Conservation (phyloP, 2,113 vertebrate genomes). For the Sylvietta virens region DNA sequence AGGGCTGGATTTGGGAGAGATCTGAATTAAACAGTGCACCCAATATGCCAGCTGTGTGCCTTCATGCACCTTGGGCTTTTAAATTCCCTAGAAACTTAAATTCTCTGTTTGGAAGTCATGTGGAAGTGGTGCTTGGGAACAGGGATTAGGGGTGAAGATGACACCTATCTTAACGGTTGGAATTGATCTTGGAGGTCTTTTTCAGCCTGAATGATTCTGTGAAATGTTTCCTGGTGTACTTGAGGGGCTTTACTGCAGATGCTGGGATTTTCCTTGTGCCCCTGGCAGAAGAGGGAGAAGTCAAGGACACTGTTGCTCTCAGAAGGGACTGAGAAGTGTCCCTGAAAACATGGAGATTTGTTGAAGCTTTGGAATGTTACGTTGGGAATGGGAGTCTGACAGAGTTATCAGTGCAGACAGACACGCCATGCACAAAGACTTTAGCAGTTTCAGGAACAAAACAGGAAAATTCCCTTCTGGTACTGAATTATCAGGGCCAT, state of each 20-base stretch:
- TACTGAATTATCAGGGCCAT: accelerated
- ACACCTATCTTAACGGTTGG: not conserved
- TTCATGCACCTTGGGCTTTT: accelerated
- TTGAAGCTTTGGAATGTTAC: not conserved
- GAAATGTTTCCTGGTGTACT: not conserved
- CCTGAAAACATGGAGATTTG: not conserved
- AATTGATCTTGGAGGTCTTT: not conserved
- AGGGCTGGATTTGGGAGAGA: not conserved
- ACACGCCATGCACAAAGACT: not conserved
- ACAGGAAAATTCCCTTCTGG: not conserved
- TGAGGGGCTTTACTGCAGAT: accelerated
- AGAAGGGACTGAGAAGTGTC: not conserved
- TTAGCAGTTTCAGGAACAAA: not conserved
- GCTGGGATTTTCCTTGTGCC: accelerated
- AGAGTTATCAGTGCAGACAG: not conserved
- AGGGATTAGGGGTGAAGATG: not conserved
- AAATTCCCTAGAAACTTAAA: not conserved
- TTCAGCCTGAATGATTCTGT: not conserved
- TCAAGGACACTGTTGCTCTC: not conserved
- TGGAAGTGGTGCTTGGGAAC: not conserved
- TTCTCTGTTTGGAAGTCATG: not conserved
- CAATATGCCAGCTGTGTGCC: accelerated
- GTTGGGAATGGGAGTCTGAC: not conserved
- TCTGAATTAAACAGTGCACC: not conserved
- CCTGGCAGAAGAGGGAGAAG: not conserved